Percentiles rank a stretch among this genome's conserved stretches.
Conservation (phyloP, 2,113 vertebrate genomes). For the Rhodinocichla rosea region DNA sequence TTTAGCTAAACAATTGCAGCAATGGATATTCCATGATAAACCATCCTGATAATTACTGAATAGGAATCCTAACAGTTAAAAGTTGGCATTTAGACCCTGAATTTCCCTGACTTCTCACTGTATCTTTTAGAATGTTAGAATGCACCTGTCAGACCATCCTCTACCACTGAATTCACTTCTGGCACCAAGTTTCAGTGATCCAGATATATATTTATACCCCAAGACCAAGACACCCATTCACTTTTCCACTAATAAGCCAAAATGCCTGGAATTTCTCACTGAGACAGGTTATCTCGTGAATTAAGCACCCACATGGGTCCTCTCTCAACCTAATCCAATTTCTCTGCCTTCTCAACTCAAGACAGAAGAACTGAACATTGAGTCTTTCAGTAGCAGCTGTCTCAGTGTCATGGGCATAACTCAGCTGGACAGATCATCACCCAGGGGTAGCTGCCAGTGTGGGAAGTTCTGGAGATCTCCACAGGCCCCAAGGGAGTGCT, state of each 20-base stretch:
- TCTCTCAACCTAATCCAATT: not conserved
- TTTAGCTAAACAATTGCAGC: not conserved
- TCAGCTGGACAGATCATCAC: not conserved
- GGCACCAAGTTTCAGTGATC: not conserved
- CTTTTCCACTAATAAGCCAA: not conserved
- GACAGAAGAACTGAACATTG: not conserved
- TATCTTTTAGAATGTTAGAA: not conserved
- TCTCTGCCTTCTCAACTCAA: not conserved
- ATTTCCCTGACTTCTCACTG: not conserved
- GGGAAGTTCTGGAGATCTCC: not conserved
- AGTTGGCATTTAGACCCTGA: not conserved
- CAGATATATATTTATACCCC: not conserved
- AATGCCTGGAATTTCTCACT: not conserved
- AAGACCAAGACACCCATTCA: not conserved
- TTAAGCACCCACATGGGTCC: not conserved
- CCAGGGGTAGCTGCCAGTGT: not conserved
- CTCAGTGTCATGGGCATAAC: not conserved
- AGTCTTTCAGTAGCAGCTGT: not conserved
- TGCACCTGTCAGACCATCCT: not conserved
- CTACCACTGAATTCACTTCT: not conserved
- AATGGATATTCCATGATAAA: not conserved
- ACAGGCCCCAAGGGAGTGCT: not conserved
- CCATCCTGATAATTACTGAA: not conserved
- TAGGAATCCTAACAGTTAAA: not conserved
- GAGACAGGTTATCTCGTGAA: not conserved